phyloP scores from a whole-genome alignment of 1,140 invertebrate genomes.

The Cyphomyrmex costatus region DNA sequence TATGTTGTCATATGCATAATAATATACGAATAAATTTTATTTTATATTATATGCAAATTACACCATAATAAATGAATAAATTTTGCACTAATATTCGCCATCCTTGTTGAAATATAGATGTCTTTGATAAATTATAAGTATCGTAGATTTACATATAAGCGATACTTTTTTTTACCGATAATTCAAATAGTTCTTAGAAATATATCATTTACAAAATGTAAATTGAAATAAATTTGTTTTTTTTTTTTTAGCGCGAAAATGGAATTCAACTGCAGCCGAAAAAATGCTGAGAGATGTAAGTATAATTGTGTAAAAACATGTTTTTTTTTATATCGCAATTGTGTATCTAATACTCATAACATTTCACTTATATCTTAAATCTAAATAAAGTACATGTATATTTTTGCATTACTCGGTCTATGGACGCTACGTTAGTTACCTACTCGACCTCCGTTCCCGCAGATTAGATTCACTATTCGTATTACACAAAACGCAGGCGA shows the following conservation, averaged over 20 bases:
- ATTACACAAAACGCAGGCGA: constrained; percentile 35
- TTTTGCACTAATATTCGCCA: not conserved
- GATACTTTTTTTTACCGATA: not conserved
- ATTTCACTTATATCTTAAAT: not conserved
- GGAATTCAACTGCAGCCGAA: constrained; percentile 93
- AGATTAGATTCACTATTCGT: constrained; percentile 10
- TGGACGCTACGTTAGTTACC: not conserved
- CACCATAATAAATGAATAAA: too few relatives aligned
- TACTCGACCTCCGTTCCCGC: not conserved
- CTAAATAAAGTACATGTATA: not conserved
- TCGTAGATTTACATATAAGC: not conserved
- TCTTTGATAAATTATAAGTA: not conserved
- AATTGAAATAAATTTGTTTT: constrained; percentile 7
- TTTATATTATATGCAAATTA: not conserved
- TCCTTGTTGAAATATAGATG: not conserved
- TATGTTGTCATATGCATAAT: not conserved
- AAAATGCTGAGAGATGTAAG: constrained; percentile 95
- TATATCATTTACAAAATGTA: not conserved
- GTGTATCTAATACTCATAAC: not conserved
- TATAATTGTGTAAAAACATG: constrained; percentile 67
- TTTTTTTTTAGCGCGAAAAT: constrained; percentile 91
- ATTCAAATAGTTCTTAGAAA: not conserved
- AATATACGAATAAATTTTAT: not conserved
- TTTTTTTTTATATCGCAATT: not conserved
- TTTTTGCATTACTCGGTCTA: not conserved